Conservation (phyloP, 2,797 vertebrate species). For the Podarcis lilfordi region DNA sequence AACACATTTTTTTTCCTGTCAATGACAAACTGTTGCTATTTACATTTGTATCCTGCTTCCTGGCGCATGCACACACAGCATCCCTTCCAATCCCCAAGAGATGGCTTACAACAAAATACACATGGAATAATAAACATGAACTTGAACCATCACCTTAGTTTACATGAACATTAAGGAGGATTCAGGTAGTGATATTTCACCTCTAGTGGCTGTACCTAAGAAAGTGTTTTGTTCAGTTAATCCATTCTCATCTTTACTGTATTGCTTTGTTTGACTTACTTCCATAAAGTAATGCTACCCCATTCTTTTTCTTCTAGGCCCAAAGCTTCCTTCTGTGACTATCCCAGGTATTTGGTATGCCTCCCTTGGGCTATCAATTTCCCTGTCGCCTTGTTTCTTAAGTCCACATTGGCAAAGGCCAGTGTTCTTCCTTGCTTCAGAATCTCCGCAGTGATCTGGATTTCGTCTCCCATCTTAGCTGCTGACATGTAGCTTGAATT, state of each 20-base stretch:
- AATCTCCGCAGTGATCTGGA: constrained; percentile 92
- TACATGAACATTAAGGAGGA: neutral
- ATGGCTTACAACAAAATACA: neutral
- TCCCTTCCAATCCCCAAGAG: too few species aligned
- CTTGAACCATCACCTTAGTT: neutral
- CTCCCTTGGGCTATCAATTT: constrained; percentile 94
- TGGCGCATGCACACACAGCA: neutral
- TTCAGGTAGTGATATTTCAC: neutral
- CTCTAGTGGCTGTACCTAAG: neutral
- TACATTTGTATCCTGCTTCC: neutral
- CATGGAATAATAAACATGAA: neutral
- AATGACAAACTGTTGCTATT: neutral
- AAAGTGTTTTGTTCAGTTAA: neutral
- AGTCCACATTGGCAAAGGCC: constrained; percentile 92
- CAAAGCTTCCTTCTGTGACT: constrained; percentile 48
- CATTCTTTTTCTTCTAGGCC: neutral
- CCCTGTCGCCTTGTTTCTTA: constrained; percentile 90
- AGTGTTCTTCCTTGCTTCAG: constrained; percentile 91
- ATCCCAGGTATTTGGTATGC: constrained; percentile 92
- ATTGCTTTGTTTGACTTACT: too few species aligned
- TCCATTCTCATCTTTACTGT: neutral
- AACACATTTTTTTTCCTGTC: neutral
- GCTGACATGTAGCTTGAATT: constrained; percentile 91
- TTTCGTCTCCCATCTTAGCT: constrained; percentile 91
- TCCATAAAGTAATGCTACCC: too few species aligned